These are phyloP conservation scores for Microplitis mediator DNA, from an alignment of 1,140 invertebrate species.

Conservation along the genomic window DNA sequence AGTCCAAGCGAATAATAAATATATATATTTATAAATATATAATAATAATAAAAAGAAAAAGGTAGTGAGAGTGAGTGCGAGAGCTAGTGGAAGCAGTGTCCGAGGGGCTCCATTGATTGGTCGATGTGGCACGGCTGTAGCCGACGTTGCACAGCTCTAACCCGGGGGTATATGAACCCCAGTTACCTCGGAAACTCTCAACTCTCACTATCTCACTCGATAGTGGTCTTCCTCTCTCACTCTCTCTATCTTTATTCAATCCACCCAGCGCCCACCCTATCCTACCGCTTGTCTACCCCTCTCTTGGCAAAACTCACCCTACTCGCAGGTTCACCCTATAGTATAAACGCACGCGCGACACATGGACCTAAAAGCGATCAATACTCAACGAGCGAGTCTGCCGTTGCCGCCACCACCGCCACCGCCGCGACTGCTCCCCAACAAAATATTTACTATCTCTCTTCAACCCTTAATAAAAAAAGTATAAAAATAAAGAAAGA, in stretches of 20 bases:
- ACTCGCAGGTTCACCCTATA: conserved; percentile 55
- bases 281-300: conserved; percentile 58
- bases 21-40: neutral
- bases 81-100: conserved; percentile 33
- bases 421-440: conserved; percentile 1
- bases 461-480: neutral
- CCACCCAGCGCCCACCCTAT: conserved; percentile 37
- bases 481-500: no score
- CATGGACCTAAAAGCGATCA: conserved; percentile 58
- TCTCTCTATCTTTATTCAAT: conserved; percentile 11
- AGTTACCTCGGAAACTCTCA: conserved; percentile 29
- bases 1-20: conserved; percentile 1
- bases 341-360: conserved; percentile 56
- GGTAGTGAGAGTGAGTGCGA: neutral
- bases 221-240: conserved; percentile 1
- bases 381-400: conserved; percentile 46
- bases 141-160: conserved; percentile 47
- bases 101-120: conserved; percentile 57
- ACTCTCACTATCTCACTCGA: conserved; percentile 1
- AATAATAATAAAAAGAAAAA: neutral
- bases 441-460: conserved; percentile 3
- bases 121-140: conserved; percentile 45
- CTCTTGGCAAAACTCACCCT: conserved; percentile 15
- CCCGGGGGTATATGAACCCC: conserved; percentile 59
- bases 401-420: conserved; percentile 35